phyloP scores from a whole-genome alignment of 2,113 vertebrate genomes.

The Ellobius talpinus region DNA sequence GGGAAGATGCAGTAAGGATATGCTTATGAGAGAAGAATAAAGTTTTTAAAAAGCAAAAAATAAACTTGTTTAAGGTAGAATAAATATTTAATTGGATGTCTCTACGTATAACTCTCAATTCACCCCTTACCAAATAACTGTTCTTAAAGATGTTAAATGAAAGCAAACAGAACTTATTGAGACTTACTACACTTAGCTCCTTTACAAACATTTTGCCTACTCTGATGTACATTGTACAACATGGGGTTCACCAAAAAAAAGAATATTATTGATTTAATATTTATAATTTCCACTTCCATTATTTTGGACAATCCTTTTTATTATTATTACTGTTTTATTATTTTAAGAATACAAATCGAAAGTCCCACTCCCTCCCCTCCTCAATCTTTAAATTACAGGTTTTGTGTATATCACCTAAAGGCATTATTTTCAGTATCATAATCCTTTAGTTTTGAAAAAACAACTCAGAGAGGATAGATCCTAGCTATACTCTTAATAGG shows the following conservation, averaged over 20 bases:
- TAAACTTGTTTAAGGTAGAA: background rate
- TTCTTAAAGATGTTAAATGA: background rate
- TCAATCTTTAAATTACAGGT: background rate
- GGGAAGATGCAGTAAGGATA: no score
- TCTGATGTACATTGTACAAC: background rate
- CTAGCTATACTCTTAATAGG: background rate
- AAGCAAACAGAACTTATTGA: background rate
- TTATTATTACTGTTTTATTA: no score
- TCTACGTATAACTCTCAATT: no score
- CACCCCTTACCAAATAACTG: background rate
- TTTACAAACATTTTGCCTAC: background rate
- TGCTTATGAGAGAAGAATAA: background rate
- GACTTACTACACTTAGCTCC: background rate
- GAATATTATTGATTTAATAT: background rate
- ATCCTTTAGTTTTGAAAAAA: background rate
- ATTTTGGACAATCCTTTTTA: background rate
- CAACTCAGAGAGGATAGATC: background rate
- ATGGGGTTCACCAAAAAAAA: no score
- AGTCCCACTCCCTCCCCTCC: no score
- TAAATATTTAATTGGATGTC: background rate
- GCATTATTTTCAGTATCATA: background rate
- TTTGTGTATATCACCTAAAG: background rate
- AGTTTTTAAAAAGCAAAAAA: background rate
- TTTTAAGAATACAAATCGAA: no score
- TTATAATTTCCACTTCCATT: background rate